A percentile compares a stretch with the other conserved stretches of the same genome.
Evolutionary conservation across 2,797 vertebrate genomes (phyloP).

Genomic region (Telmatherina bonti): DNA sequence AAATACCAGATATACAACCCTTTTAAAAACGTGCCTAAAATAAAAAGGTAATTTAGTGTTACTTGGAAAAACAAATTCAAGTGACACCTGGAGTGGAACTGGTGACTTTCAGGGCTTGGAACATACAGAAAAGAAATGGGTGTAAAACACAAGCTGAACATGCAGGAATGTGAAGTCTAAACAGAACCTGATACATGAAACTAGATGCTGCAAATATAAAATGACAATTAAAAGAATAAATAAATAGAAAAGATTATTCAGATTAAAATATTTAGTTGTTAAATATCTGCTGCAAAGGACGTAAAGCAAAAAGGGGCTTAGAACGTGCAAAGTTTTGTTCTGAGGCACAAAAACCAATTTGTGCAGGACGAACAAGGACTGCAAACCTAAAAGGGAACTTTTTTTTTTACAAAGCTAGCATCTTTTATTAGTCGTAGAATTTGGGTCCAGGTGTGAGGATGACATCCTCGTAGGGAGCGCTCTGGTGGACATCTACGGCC

Average conservation of each 20-base stretch:
- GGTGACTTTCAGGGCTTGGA: neutral
- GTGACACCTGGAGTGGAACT: neutral
- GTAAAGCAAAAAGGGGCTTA: neutral
- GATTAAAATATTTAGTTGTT: constrained; percentile 2
- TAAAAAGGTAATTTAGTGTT: neutral
- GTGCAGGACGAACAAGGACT: neutral
- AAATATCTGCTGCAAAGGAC: neutral
- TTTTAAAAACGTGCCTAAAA: neutral
- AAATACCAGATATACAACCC: neutral
- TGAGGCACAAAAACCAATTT: too few relatives aligned
- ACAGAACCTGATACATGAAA: neutral
- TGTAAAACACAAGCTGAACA: constrained; percentile 8
- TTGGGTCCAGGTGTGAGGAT: constrained; percentile 88
- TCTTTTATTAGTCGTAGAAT: constrained; percentile 70
- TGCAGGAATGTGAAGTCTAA: neutral
- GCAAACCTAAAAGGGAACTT: neutral
- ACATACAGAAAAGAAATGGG: constrained; percentile 24
- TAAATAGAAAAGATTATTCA: neutral
- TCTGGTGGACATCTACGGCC: constrained; percentile 90
- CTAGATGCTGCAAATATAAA: neutral
- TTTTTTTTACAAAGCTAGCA: neutral
- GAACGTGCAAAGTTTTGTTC: neutral
- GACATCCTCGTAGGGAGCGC: constrained; percentile 91
- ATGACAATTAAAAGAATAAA: constrained; percentile 2
- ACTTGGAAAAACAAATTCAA: neutral